Evolutionary conservation across 2,888 invertebrate species (phyloP), one percentile per base, ranked within the genome.

Genomic region (Phoenoteleia sp.): DNA sequence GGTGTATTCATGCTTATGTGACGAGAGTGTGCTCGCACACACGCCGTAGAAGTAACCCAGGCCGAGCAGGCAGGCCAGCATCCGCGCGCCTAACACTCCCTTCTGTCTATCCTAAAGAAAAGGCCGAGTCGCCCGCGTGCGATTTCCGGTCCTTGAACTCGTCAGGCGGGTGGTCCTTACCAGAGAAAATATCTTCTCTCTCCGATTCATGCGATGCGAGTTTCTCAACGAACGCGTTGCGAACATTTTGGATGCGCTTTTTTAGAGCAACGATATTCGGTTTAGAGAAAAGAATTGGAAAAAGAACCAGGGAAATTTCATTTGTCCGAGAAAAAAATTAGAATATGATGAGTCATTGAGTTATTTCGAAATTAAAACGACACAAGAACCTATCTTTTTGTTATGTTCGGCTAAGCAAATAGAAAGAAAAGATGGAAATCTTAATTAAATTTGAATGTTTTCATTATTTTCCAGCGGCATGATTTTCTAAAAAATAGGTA

Each of bases 61-160:
- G 92, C 91, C 91, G 86, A 87, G 89, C 91, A 90, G 89, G 90
- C 91, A 89, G 87, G 87, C 88, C 92, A 92, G 92, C 92, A 92
- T 92, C 92, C 92, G 91, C 88, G 90, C 88, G 91, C 91, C 91
- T 92, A 92, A 92, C 91, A 92, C 92, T 92, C 92, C 91, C 92
- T 91, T 92, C 92, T 91, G 91, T 89, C 91, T 85, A 85, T 90
- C 86, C 76, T 83, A 85, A 84, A 89, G 91, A 89, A 90, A 91
- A 89, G 89, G 89, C 88, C 64, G 79, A 72, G 74, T 76, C 74
- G 76, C 80, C 74, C 72, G 77, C 79, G 74, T 77, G 74, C 79
- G 67, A 79, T 86, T 84, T 86, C 80, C 84, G 86, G 86, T 84
- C 82, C 86, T 84, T 86, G 81, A 81, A 84, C 86, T 81, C 81